Conservation (phyloP, 2,888 invertebrate species). For the Charanyca ferruginea region DNA sequence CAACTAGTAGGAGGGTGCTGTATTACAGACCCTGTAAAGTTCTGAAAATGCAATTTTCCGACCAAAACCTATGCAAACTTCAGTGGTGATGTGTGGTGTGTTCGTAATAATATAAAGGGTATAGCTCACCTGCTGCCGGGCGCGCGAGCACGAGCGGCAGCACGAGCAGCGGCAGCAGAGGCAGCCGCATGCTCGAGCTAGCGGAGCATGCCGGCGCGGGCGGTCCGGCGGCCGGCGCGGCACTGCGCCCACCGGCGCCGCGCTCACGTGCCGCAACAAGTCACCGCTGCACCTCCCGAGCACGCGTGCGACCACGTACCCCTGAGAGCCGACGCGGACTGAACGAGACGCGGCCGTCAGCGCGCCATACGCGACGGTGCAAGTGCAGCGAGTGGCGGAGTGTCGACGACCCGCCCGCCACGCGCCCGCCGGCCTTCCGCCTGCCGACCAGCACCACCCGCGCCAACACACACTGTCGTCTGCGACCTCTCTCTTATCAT, state of each 20-base stretch:
- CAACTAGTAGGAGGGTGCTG: conserved; percentile 12
- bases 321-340: conserved; percentile 84
- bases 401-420: conserved; percentile 74
- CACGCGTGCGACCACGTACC: conserved; percentile 77
- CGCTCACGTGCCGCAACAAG: conserved; percentile 73
- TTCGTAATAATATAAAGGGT: conserved; percentile 37
- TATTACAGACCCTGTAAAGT: conserved; percentile 36
- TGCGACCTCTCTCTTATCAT: conserved; percentile 29
- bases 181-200: conserved; percentile 89
- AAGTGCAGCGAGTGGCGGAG: conserved; percentile 75
- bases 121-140: conserved; percentile 88
- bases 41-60: conserved; percentile 35
- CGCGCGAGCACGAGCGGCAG: conserved; percentile 88
- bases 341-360: conserved; percentile 67
- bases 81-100: conserved; percentile 28
- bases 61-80: conserved; percentile 44
- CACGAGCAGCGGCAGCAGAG: conserved; percentile 88
- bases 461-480: conserved; percentile 19
- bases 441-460: conserved; percentile 49
- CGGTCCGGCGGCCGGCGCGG: conserved; percentile 78
- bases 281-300: conserved; percentile 71
- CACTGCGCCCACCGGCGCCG: conserved; percentile 67
- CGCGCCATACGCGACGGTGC: conserved; percentile 68
- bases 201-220: conserved; percentile 86
- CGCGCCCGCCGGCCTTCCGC: conserved; percentile 74